phyloP scores from a whole-genome alignment of 1,140 invertebrate species.

The Dendrolimus punctatus region DNA sequence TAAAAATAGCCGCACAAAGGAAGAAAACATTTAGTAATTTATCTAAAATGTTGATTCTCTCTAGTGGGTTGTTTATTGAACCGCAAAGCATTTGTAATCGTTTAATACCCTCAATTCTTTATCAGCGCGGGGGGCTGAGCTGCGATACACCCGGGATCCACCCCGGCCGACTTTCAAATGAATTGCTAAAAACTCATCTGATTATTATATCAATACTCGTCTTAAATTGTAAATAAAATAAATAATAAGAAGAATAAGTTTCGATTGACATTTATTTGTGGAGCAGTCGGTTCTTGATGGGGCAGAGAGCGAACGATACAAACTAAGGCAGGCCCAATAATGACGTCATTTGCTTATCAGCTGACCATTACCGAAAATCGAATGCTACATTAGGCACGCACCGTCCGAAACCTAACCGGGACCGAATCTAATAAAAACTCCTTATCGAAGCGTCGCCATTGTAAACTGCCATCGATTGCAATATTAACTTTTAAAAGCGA shows the following conservation, averaged over 20 bases:
- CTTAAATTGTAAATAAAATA: too few species aligned
- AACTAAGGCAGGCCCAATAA: constrained; percentile 56
- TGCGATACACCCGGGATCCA: constrained; percentile 32
- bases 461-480: constrained; percentile 51
- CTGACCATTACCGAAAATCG: constrained; percentile 69
- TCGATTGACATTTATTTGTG: too few species aligned
- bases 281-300: constrained; percentile 2
- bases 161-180: constrained; percentile 32
- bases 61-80: constrained; percentile 58
- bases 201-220: constrained; percentile 35
- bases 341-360: constrained; percentile 69
- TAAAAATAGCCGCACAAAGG: neutral
- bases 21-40: constrained; percentile 34
- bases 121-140: constrained; percentile 46
- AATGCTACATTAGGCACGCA: constrained; percentile 57
- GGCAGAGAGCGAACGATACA: constrained; percentile 42
- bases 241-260: too few species aligned
- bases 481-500: constrained; percentile 58
- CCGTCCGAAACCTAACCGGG: constrained; percentile 48
- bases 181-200: constrained; percentile 51
- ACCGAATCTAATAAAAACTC: constrained; percentile 52
- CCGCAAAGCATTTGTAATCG: constrained; percentile 69
- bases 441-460: constrained; percentile 51
- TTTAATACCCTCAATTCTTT: constrained; percentile 73
- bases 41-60: constrained; percentile 38